These are phyloP conservation scores for Rhynchotus rufescens DNA, from an alignment of 2,797 vertebrate genomes.

Conservation along the genomic window DNA sequence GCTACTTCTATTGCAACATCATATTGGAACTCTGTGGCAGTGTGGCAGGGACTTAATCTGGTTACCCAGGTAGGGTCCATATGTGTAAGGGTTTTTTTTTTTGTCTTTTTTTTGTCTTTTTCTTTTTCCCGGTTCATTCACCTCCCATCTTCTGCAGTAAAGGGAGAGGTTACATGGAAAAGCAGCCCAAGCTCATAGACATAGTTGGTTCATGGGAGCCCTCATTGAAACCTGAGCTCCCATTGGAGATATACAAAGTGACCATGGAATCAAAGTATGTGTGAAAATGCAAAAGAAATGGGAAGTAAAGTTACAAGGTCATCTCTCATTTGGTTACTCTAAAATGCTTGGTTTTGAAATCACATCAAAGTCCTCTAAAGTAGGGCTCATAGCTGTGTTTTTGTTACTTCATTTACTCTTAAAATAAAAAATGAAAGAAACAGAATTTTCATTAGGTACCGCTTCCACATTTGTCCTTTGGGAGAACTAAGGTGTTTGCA, in stretches of 20 bases:
- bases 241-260: background rate
- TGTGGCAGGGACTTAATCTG: background rate
- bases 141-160: background rate
- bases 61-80: background rate
- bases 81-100: background rate
- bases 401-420: background rate
- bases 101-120: no score
- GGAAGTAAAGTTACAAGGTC: background rate
- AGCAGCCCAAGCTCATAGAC: background rate
- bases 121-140: background rate
- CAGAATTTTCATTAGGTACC: fast-evolving
- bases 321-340: background rate
- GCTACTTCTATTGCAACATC: background rate
- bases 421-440: background rate
- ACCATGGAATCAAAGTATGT: background rate
- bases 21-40: background rate
- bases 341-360: background rate
- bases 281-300: background rate
- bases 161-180: background rate
- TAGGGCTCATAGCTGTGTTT: background rate
- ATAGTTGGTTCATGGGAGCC: background rate
- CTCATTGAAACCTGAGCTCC: background rate
- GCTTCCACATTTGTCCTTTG: background rate
- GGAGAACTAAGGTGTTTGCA: background rate
- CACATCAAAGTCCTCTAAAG: background rate